Conservation (phyloP, 2,113 vertebrate species). For the Diadophis punctatus region DNA sequence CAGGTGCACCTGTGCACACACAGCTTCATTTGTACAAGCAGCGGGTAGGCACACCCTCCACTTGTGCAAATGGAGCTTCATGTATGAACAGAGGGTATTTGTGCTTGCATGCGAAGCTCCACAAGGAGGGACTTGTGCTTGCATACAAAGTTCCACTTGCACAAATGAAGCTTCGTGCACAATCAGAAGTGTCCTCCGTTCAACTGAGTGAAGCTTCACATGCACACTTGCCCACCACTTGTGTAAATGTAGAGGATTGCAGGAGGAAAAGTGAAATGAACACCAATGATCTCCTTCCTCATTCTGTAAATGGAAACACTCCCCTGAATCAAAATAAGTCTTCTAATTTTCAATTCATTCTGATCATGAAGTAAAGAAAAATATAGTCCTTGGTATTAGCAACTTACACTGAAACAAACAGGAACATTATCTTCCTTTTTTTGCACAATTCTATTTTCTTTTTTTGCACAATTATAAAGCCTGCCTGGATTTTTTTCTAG, state of each 20-base stretch:
- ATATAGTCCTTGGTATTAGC: not conserved
- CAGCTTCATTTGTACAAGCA: not conserved
- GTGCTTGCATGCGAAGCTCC: rapidly evolving
- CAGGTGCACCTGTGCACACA: not conserved
- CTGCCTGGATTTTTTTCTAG: not conserved
- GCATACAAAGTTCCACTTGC: not conserved
- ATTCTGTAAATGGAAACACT: not conserved
- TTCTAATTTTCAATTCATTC: not conserved
- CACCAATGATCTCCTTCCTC: not conserved
- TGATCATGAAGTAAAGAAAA: not conserved
- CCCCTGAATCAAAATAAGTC: not conserved
- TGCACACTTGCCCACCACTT: too few relatives aligned
- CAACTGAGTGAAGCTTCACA: too few relatives aligned
- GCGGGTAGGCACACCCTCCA: not conserved
- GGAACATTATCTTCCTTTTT: not conserved
- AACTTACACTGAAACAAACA: not conserved
- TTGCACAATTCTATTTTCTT: not conserved
- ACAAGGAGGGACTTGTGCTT: not conserved
- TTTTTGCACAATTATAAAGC: too few relatives aligned
- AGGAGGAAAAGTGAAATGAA: not conserved
- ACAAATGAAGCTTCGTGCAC: not conserved
- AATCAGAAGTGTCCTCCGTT: not conserved
- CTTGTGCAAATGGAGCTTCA: not conserved
- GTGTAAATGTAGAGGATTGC: not conserved
- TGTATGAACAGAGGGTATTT: not conserved